Evolutionary conservation across 2,113 vertebrate species (phyloP), one percentile per base, ranked within the genome.

Genomic region (Eclectus roratus): DNA sequence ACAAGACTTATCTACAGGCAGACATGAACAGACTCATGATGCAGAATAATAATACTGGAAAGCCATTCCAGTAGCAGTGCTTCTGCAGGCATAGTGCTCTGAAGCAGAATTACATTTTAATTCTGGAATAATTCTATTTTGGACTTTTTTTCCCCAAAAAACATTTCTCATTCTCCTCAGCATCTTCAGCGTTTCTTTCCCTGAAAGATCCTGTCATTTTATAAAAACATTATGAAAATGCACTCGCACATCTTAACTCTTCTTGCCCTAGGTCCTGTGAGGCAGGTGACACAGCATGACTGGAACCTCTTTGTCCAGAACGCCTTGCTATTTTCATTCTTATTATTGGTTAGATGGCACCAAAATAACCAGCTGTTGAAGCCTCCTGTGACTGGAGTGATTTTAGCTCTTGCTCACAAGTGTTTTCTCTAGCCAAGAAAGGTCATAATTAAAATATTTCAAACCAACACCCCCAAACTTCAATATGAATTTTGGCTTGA

Each of bases 401-500:
- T 31, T 91, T 80, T 37, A 56, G 41, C 17, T 78, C 61, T 73
- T 37, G 14, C 43, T 94, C 13, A 31, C 10, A 78, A 46, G 17
- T 17, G 4, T 53, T 85, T 58, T 64, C 25, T 46, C 55, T 9
- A 74, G 14, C 41, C 92, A 60, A 5, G 12, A 85, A 81, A 78
- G 25, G 47, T 78, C 65, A 81, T 47, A 47, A 86, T 49, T 70
- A 61, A 93, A 94, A 85, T 88, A 92, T 37, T 92, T 95, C 55
- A 83, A 70, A 91, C 9, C 18, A 85, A 77, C 13, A 73, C 5
- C 8, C 19, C 33, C 53, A 17, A 31, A 90, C 50, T 70, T 77
- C 53, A 60, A 4, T 10, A 66, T 13, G 10, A 83, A 88, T 70
- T 80, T 61, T 19, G 27, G 41, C 23, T 85, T 50, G 17, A 37